These are phyloP conservation scores for Sepioteuthis lessoniana DNA, from an alignment of 2,888 invertebrate genomes.

Conservation along the genomic window DNA sequence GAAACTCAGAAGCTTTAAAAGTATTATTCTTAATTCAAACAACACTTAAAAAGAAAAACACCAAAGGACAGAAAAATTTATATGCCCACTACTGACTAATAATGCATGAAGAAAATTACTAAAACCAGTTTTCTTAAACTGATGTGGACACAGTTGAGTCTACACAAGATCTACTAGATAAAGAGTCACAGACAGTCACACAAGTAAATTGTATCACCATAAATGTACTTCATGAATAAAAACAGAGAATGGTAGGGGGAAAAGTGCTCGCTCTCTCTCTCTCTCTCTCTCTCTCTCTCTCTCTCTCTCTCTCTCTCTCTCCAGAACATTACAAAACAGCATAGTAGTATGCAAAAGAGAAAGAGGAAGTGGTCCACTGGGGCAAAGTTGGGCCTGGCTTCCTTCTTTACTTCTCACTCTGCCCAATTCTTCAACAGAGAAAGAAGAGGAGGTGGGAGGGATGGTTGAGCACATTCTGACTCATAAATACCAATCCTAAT, in stretches of 20 bases:
- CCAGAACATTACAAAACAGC: not conserved
- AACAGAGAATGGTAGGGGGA: not conserved
- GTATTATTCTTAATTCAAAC: no score
- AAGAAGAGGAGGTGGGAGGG: not conserved
- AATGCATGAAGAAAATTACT: not conserved
- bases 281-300: no score
- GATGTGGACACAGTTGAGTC: not conserved
- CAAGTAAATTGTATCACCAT: not conserved
- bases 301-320: no score
- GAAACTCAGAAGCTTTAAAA: no score
- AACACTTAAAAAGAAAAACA: no score
- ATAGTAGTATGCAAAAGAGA: not conserved
- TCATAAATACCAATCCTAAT: slow-evolving; percentile 33
- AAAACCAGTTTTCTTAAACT: not conserved
- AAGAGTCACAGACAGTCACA: not conserved
- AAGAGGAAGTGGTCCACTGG: not conserved
- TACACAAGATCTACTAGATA: not conserved
- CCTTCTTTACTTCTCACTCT: not conserved
- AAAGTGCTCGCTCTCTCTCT: no score
- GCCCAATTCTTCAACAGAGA: not conserved
- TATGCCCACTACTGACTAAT: no score
- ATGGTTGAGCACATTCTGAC: not conserved
- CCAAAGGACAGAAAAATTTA: no score
- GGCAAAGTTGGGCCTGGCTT: not conserved
- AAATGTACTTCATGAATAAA: not conserved